Evolutionary conservation across 2,113 vertebrate genomes (phyloP), one percentile per base, ranked within the genome.

Genomic region (Thalassarche chlororhynchos): DNA sequence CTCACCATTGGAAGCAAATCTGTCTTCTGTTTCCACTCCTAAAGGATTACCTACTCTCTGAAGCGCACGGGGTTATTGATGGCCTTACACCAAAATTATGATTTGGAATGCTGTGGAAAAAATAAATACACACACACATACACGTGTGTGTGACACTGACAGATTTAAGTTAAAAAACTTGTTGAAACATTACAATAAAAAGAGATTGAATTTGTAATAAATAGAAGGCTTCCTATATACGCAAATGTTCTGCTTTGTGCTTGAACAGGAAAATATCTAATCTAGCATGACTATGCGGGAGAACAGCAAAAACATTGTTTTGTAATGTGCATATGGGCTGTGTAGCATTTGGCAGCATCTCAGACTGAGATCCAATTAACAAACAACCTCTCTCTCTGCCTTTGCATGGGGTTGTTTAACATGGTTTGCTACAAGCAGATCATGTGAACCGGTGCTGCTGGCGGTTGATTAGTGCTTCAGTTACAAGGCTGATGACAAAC

Each of bases 21-120:
- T 95, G 95, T 98, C 98, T 98, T 98, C 98, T 98, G 98, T 97
- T 98, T 98, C 98, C 97, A 98, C 98, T 98, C 97, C 98, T 98
- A 98, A 98, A 97, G 97, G 97, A 98, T 98, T 98, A 98, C 97
- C 98, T 98, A 96, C 95, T 96, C 96, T 95, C 94, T 95, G 94
- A 98, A 98, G 88, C 89, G 60, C 95, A 97, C 84, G 90, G 93
- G 51, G 93, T 98, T 97, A 95, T 93, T 96, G 92, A 94, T 97
- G 96, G 88, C 95, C 79, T 95, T 88, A 93, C 89, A 97, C 87
- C 96, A 98, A 95, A 97, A 88, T 96, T 91, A 93, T 79, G 84
- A 96, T 97, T 93, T 96, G 93, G 90, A 97, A 95, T 96, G 79
- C 65, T 89, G 76, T 93, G 81, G 49, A 94, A 95, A 94, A 93